These are phyloP conservation scores for Apodemus speciosus DNA, from an alignment of 2,113 vertebrate species.

Conservation along the genomic window DNA sequence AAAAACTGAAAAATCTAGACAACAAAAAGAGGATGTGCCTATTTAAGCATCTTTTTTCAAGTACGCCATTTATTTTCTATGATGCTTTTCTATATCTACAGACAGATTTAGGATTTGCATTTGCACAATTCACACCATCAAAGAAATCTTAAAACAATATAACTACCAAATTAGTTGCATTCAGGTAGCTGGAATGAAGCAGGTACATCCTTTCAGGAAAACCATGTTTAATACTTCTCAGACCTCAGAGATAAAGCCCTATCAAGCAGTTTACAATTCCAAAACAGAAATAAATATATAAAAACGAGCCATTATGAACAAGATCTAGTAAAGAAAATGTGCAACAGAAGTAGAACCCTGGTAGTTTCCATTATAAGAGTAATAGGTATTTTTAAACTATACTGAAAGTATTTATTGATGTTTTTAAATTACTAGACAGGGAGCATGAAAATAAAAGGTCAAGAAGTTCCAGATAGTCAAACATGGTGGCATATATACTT, in stretches of 20 bases:
- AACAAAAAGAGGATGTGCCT: neutral
- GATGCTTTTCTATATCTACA: neutral
- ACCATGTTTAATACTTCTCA: neutral
- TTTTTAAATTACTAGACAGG: neutral
- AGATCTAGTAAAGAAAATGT: neutral
- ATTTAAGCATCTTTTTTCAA: neutral
- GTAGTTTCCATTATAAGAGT: neutral
- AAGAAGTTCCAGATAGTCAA: neutral
- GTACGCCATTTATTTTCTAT: neutral
- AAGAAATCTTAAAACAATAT: neutral
- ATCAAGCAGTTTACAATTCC: neutral
- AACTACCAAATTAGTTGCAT: slow-evolving; percentile 1
- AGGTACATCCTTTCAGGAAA: neutral
- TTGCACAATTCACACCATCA: neutral
- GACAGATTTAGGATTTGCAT: slow-evolving; percentile 10
- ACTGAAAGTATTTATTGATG: neutral
- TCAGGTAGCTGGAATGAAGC: neutral
- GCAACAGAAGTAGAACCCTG: neutral
- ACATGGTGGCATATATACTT: neutral
- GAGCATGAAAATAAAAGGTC: neutral
- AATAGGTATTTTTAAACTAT: neutral
- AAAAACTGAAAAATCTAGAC: neutral
- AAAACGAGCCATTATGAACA: slow-evolving; percentile 1
- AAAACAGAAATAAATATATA: neutral
- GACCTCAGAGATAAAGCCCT: neutral